Percentiles rank a stretch among this genome's conserved stretches.
phyloP scores from a whole-genome alignment of 2,888 invertebrate species.

The Nomada ferruginata region DNA sequence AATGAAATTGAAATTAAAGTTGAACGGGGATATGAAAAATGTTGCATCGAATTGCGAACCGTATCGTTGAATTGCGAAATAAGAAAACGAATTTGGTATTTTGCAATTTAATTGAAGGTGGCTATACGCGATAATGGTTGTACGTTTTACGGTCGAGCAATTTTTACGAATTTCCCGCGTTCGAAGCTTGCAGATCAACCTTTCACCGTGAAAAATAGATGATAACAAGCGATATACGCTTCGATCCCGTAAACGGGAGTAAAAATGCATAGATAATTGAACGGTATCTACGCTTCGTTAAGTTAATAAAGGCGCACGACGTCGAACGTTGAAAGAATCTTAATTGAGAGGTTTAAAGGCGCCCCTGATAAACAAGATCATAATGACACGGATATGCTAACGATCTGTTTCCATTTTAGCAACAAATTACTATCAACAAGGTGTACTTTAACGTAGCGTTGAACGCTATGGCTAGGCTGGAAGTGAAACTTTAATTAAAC shows the following conservation, averaged over 20 bases:
- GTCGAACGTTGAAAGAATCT: conserved; percentile 10
- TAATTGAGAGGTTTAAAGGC: conserved; percentile 7
- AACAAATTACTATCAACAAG: conserved; percentile 1
- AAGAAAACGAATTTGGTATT: neutral
- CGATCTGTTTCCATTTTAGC: neutral
- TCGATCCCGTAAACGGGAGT: conserved; percentile 17
- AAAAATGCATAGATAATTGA: conserved; percentile 36
- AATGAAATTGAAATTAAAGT: neutral
- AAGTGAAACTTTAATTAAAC: neutral
- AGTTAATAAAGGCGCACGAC: conserved; percentile 31
- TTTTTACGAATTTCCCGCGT: neutral
- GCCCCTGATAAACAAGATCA: conserved; percentile 25
- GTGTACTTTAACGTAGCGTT: neutral
- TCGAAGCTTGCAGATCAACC: neutral
- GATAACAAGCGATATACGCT: neutral
- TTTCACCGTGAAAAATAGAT: conserved; percentile 26
- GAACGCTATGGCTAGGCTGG: neutral
- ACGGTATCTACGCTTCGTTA: conserved; percentile 38
- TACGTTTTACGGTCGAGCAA: neutral
- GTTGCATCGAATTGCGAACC: neutral
- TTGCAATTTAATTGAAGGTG: neutral
- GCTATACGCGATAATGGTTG: neutral
- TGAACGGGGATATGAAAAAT: neutral
- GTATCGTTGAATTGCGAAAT: neutral
- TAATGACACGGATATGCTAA: conserved; percentile 9